phyloP scores from a whole-genome alignment of 2,113 vertebrate species.

The Cyanistes caeruleus region DNA sequence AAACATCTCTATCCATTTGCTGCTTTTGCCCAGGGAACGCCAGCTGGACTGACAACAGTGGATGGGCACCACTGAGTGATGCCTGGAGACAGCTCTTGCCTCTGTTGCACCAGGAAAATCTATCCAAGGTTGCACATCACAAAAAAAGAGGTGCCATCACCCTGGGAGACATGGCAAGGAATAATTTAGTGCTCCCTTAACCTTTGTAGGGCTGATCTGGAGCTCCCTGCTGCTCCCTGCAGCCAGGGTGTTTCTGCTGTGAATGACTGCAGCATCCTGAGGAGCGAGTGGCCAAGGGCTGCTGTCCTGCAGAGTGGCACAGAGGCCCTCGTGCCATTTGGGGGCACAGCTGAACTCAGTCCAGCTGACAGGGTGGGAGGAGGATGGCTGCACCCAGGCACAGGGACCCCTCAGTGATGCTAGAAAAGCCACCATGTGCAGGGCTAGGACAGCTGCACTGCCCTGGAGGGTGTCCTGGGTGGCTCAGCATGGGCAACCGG shows the following conservation, averaged over 20 bases:
- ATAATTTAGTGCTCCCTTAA: neutral
- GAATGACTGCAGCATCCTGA: accelerated
- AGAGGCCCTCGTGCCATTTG: neutral
- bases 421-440: accelerated
- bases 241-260: accelerated
- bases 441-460: accelerated
- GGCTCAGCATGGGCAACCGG: accelerated
- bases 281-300: accelerated
- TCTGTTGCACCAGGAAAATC: neutral
- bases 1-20: neutral
- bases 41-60: accelerated
- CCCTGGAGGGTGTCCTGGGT: neutral
- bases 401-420: accelerated
- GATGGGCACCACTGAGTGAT: neutral
- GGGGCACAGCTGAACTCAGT: neutral
- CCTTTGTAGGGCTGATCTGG: neutral
- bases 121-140: neutral
- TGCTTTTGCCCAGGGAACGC: accelerated
- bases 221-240: neutral
- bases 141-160: neutral
- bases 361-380: accelerated
- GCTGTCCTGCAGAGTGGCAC: accelerated
- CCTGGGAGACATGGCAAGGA: neutral
- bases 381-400: neutral
- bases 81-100: neutral